These are phyloP conservation scores for Achlya flavicornis DNA, from an alignment of 2,888 invertebrate species.

Conservation along the genomic window DNA sequence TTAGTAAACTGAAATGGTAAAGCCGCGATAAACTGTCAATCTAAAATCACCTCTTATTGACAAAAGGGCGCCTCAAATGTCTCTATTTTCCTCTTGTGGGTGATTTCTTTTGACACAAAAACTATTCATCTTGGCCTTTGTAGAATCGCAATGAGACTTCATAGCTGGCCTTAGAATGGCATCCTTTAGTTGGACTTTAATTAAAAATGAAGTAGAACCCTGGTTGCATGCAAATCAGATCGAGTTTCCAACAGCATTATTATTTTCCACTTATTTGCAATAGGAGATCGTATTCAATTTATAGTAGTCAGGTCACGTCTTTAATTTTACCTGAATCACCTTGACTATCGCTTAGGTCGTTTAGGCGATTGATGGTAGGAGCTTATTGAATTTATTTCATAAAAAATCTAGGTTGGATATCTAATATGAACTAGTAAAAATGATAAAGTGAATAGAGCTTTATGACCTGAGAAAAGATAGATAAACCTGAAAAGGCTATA, in stretches of 20 bases:
- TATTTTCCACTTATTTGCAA: background rate
- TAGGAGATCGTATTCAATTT: background rate
- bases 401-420: background rate
- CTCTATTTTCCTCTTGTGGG: too few relatives aligned
- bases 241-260: too few relatives aligned
- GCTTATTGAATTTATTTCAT: background rate
- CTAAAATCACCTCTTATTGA: background rate
- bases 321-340: constrained; percentile 12
- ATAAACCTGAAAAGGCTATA: background rate
- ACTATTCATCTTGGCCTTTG: too few relatives aligned
- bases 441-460: background rate
- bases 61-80: too few relatives aligned
- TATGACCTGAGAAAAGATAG: background rate
- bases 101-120: too few relatives aligned
- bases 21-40: background rate
- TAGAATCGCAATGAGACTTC: too few relatives aligned
- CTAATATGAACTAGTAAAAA: background rate
- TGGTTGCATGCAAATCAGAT: too few relatives aligned
- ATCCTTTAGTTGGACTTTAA: too few relatives aligned
- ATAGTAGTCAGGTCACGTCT: constrained; percentile 14
- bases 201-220: too few relatives aligned
- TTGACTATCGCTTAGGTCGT: constrained; percentile 4
- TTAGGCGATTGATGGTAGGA: constrained; percentile 4
- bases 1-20: background rate
- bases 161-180: too few relatives aligned